phyloP scores from a whole-genome alignment of 2,113 vertebrate genomes.

The Solea solea region DNA sequence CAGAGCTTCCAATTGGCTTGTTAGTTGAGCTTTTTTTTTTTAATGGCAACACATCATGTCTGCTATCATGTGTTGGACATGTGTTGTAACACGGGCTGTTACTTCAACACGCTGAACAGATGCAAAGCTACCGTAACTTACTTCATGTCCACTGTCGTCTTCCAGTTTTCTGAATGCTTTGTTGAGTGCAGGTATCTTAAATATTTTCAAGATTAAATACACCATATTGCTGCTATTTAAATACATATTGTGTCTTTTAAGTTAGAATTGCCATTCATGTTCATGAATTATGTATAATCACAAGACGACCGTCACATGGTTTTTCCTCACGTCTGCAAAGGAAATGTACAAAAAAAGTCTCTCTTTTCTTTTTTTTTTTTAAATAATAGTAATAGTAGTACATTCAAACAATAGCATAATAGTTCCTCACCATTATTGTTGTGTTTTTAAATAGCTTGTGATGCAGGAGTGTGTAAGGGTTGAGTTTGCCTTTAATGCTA shows the following conservation, averaged over 20 bases:
- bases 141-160: conserved; percentile 50
- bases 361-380: conserved; percentile 64
- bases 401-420: conserved; percentile 82
- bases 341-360: conserved; percentile 72
- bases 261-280: conserved; percentile 74
- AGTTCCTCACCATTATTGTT: conserved; percentile 74
- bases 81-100: conserved; percentile 2
- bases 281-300: conserved; percentile 67
- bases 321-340: conserved; percentile 74
- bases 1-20: conserved; percentile 56
- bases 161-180: conserved; percentile 60
- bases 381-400: conserved; percentile 82
- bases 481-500: conserved; percentile 34
- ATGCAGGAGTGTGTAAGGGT: conserved; percentile 48
- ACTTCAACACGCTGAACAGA: conserved; percentile 66
- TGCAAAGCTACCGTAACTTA: conserved; percentile 60
- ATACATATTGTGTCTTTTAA: conserved; percentile 81
- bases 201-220: conserved; percentile 83
- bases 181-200: conserved; percentile 76
- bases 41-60: conserved; percentile 48
- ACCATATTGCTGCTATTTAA: conserved; percentile 79
- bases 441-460: conserved; percentile 78
- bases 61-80: conserved; percentile 54
- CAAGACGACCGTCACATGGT: conserved; percentile 67
- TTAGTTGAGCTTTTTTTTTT: conserved; percentile 70